Evolutionary conservation across 2,888 invertebrate genomes (phyloP).

Genomic region (Ophion slaviceki): DNA sequence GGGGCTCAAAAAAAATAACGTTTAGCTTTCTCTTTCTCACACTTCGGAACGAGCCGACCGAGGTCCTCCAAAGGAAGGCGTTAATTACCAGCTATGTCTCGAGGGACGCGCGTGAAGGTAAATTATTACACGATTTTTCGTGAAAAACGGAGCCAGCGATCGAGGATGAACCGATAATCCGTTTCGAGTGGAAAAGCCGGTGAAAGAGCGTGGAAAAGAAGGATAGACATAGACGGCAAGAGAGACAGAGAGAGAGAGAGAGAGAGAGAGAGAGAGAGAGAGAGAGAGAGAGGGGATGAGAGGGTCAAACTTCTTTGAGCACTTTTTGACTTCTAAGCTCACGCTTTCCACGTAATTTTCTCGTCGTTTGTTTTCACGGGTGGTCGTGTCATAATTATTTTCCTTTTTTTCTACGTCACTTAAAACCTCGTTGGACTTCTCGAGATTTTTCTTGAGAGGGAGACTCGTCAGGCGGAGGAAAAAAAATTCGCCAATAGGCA

Average conservation of each 20-base stretch:
- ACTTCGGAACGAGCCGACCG: conserved; percentile 51
- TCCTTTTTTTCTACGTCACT: conserved; percentile 45
- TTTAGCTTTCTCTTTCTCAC: conserved; percentile 63
- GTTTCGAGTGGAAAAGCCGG: conserved; percentile 59
- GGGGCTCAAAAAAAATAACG: conserved; percentile 46
- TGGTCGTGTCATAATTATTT: conserved; percentile 61
- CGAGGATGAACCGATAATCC: conserved; percentile 60
- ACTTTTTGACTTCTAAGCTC: conserved; percentile 43
- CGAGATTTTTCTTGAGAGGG: conserved; percentile 2
- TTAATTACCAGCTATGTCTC: conserved; percentile 57
- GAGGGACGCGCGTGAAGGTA: conserved; percentile 50
- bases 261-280: conserved; percentile 5
- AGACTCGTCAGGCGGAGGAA: background rate
- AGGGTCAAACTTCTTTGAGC: conserved; percentile 19
- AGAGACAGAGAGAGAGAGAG: background rate
- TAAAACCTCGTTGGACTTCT: conserved; percentile 31
- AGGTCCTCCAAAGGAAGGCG: conserved; percentile 37
- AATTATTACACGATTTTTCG: conserved; percentile 63
- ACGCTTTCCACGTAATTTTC: conserved; percentile 20
- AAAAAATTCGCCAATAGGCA: conserved; percentile 30
- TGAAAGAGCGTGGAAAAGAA: background rate
- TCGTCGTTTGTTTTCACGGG: conserved; percentile 62
- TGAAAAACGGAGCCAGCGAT: conserved; percentile 50
- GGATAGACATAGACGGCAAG: no score
- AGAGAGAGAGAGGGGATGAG: conserved; percentile 12